Base-by-base conservation (phyloP, 2,888 invertebrate species). In the Eurois occulta region DNA sequence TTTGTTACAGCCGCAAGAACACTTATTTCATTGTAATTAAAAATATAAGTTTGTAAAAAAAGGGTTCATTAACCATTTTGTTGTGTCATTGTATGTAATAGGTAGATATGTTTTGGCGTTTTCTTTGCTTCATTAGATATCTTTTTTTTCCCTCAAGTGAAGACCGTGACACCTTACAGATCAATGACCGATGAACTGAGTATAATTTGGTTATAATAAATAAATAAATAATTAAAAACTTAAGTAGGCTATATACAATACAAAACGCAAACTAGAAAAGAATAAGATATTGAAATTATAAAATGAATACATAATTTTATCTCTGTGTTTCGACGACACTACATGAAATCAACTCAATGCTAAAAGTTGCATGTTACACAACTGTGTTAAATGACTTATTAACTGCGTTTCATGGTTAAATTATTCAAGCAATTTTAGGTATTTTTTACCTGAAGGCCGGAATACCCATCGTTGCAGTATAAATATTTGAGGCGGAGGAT, bases 21-120 rank as follows among this genome's bases (percentile, higher is more conserved):
- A 28, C 48, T 66, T 64, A 38, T 41, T 43, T 43, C 35, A 0
- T 46, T 48, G 52, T 52, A 73, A 68, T 58, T 35, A 84, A 67
- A 80, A 67, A 65, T 32, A 32, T 7, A 21, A 1, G 43, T 21
- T 66, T 11, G 52, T n/a, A 80, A 79, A 84, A 83, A 84, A 84
- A 55, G 55, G 52, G 84, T 80, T 83, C 84, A 77, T 74, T 72
- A 84, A 65, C 84, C 70, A 77, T 74, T 73, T 46, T 35, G 35
- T 80, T 72, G 69, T 64, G 46, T 68, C n/a, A 75, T 66, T 24
- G 38, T 55, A 16, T 32, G 21, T 48, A 62, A 67, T 64, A 60
- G 8, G 58, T 55, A 66, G 4, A 2, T 77, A 21, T 60, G 43
- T 46, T 58, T 68, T 13, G 13, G 46, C 0, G 0, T 32, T 24